Evolutionary conservation across 2,113 vertebrate species (phyloP), one percentile per base, ranked within the genome.

Genomic region (Corythaixoides concolor): DNA sequence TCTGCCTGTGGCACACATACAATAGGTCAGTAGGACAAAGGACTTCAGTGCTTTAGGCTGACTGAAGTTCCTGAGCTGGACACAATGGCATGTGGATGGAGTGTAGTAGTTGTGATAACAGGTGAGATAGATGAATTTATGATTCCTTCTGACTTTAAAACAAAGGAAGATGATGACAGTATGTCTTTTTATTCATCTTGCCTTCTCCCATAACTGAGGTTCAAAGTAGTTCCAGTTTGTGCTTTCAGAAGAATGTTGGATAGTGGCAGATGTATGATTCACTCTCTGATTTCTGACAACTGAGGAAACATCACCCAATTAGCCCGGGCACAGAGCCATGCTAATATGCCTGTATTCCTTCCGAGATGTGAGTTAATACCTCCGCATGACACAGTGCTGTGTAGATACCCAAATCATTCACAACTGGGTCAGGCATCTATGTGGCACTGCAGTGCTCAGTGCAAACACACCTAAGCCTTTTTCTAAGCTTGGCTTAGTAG

Each of bases 291-390:
- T 93, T 88, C 72, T 96, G 92, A 90, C 77, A 89, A 90, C 77
- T 59, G 74, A 74, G 88, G 39, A 95, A 87, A 7, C 74, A 49
- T 88, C 95, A 91, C 81, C 81, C 91, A 85, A 93, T 96, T 95
- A 96, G 74, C 56, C 74, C 2, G 13, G 90, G 77, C 93, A 94
- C 8, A 17, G 63, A 85, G 77, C 90, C 47, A 19, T 1, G 2
- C 73, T 93, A 78, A 94, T 43, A n/a, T 74, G 90, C n/a, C 47
- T 74, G 63, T 39, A 62, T 89, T 90, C 84, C 80, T 90, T 50
- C 30, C 69, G 89, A 92, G 84, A 86, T 26, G 55, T 6, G 39
- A 83, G 79, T 72, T 80, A n/a, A 33, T 64, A 58, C 33, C 69
- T 84, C 64, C 1, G 0, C 19, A 4, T 78, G 52, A 41, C 56